phyloP scores from a whole-genome alignment of 2,888 invertebrate genomes.

The Furcula furcula region DNA sequence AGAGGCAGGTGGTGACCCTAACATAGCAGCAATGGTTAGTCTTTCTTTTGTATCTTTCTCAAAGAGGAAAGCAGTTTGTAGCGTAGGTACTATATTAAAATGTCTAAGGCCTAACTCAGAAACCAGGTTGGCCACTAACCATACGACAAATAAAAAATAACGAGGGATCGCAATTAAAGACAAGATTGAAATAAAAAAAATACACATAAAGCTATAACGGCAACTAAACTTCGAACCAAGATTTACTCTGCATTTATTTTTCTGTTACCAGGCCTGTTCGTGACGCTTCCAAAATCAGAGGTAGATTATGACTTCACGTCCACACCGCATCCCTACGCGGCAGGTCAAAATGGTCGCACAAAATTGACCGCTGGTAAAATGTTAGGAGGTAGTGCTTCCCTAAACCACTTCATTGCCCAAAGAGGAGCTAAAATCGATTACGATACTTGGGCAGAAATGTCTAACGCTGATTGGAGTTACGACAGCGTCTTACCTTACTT shows the following conservation, averaged over 20 bases:
- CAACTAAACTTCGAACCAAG: too few species aligned
- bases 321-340: slow-evolving; percentile 4
- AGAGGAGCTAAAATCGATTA: slow-evolving; percentile 3
- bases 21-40: neutral
- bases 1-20: slow-evolving; percentile 3
- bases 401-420: slow-evolving; percentile 13
- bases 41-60: too few species aligned
- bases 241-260: too few species aligned
- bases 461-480: slow-evolving; percentile 10
- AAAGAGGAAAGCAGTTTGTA: too few species aligned
- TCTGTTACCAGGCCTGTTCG: neutral
- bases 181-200: too few species aligned
- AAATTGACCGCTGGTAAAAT: slow-evolving; percentile 11
- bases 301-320: neutral
- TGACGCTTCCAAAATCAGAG: neutral
- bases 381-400: slow-evolving; percentile 12
- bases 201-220: too few species aligned
- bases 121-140: too few species aligned
- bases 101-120: too few species aligned
- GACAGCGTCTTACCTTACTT: slow-evolving; percentile 10
- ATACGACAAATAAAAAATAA: too few species aligned
- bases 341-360: slow-evolving; percentile 9
- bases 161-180: too few species aligned
- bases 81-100: too few species aligned
- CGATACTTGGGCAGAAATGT: slow-evolving; percentile 5